phyloP scores from a whole-genome alignment of 2,797 vertebrate genomes.

The Trichosurus vulpecula region DNA sequence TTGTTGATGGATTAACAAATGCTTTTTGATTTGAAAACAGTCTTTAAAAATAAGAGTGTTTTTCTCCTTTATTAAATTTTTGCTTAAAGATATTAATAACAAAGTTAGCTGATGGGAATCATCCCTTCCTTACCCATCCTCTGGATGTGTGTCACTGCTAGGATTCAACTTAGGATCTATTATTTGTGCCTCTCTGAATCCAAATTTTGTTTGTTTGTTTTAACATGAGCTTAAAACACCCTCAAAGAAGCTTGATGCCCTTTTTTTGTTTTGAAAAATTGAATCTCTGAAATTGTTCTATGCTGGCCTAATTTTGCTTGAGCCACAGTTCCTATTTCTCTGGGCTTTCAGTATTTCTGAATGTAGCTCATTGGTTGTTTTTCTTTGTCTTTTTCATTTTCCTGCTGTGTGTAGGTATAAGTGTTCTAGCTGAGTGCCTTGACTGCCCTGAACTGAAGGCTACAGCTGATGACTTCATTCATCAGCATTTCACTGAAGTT shows the following conservation, averaged over 20 bases:
- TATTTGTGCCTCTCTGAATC: neutral
- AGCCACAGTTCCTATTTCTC: slow-evolving; percentile 15
- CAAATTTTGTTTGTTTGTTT: neutral
- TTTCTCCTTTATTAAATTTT: neutral
- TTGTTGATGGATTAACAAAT: neutral
- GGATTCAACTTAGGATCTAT: neutral
- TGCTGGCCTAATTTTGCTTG: slow-evolving; percentile 6
- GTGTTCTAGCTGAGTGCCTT: slow-evolving; percentile 95
- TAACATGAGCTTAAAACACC: neutral
- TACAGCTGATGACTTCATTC: slow-evolving; percentile 95
- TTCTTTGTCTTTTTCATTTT: slow-evolving; percentile 34
- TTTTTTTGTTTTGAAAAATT: neutral
- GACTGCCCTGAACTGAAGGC: slow-evolving; percentile 96
- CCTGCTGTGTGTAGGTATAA: slow-evolving; percentile 88
- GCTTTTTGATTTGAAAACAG: neutral
- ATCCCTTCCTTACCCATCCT: neutral
- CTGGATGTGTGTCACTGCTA: neutral
- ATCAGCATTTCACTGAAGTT: slow-evolving; percentile 98
- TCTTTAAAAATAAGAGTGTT: neutral
- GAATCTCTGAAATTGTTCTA: slow-evolving; percentile 34
- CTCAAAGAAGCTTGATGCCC: neutral
- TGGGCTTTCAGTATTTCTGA: slow-evolving; percentile 17
- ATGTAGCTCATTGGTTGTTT: neutral
- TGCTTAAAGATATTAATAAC: neutral
- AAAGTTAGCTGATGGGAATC: neutral